phyloP scores from a whole-genome alignment of 1,140 invertebrate species.

The Phortica variegata region DNA sequence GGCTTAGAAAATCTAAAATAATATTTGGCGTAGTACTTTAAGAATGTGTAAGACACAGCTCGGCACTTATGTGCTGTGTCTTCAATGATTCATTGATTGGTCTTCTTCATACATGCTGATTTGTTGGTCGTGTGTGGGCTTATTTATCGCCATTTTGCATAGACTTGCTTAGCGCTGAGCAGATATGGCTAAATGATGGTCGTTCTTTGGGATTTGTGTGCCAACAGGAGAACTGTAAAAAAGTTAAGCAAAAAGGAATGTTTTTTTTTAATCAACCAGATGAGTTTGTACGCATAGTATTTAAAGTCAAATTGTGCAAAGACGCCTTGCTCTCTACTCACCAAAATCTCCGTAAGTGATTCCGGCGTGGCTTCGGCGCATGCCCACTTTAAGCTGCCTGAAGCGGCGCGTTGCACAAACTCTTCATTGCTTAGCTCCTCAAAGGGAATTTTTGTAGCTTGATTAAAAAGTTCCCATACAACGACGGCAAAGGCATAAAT shows the following conservation, averaged over 20 bases:
- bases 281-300: neutral
- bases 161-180: constrained; percentile 47
- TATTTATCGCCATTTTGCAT: constrained; percentile 49
- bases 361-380: constrained; percentile 66
- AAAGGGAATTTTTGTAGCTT: constrained; percentile 84
- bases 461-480: constrained; percentile 77
- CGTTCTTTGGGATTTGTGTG: constrained; percentile 64
- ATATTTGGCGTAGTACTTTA: constrained; percentile 32
- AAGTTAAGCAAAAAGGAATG: constrained; percentile 6
- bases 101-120: no score
- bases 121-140: neutral
- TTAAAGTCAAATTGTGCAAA: no score
- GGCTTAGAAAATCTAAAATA: constrained; percentile 15
- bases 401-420: constrained; percentile 71
- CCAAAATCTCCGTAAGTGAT: constrained; percentile 64
- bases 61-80: constrained; percentile 11
- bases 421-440: constrained; percentile 77
- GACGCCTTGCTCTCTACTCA: constrained; percentile 53
- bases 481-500: constrained; percentile 89
- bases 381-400: constrained; percentile 67
- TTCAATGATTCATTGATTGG: constrained; percentile 24
- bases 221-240: constrained; percentile 61
- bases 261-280: neutral
- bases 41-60: no score
- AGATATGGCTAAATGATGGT: constrained; percentile 61